Base-by-base conservation (phyloP, 1,140 invertebrate species). In the Halesus radiatus region DNA sequence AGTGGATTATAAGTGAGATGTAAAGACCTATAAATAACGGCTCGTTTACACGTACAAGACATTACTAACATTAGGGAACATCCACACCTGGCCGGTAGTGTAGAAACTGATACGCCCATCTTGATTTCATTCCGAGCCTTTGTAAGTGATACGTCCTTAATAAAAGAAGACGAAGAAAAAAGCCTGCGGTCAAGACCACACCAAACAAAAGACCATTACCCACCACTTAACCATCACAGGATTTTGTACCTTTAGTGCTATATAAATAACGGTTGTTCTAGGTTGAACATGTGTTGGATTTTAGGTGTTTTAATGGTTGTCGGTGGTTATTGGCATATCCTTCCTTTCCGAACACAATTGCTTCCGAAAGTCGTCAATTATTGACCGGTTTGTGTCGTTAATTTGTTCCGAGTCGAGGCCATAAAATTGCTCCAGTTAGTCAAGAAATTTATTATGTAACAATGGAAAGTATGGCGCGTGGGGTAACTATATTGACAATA, bases 91-190 rank as follows among this genome's bases (percentile, higher is more conserved):
- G 81, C 53, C 60, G 62, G 52, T 78, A 78, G 60, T 68, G 22
- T 23, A 66, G 76, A 32, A 75, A 79, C 62, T 22, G 77, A 82
- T 80, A 80, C 75, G 66, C 75, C 78, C 60, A 70, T 79, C 58
- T 60, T 16, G 22, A 52, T 64, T 56, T 82, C 64, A 79, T 82
- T 76, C 32, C 3, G 16, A 50, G 18, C 78, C 75, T 58, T 82
- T 82, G 81, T 77, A 82, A 82, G 53, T 58, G 79, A 82, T 77
- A 79, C 58, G 23, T 20, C 26, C 74, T 73, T 80, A 37, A 18
- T 52, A 50, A 75, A 78, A 75, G 64, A 77, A 75, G n/a, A 66
- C 22, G 16, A 66, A 10, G 74, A 76, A 76, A 60, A 60, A 60
- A 60, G 7, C 13, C 56, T 20, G 23, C n/a, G 56, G 56, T 60